phyloP scores from a whole-genome alignment of 2,888 invertebrate species.

The Leptothorax acervorum region DNA sequence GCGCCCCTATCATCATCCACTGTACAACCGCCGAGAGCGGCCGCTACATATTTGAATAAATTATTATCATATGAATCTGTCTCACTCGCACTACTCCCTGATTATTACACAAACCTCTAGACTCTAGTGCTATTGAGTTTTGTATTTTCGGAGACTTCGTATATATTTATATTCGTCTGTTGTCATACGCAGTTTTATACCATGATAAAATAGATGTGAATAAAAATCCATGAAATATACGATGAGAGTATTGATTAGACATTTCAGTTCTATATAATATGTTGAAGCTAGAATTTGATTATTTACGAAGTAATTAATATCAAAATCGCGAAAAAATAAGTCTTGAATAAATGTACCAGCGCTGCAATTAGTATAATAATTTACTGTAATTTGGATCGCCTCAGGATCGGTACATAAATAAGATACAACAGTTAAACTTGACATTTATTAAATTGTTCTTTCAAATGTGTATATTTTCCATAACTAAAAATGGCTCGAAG shows the following conservation, averaged over 20 bases:
- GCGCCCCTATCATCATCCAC: slow-evolving; percentile 72
- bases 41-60: slow-evolving; percentile 80
- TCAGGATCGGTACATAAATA: neutral
- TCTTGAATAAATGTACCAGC: neutral
- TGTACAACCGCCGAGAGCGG: slow-evolving; percentile 66
- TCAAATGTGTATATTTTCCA: neutral
- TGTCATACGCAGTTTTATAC: slow-evolving; percentile 67
- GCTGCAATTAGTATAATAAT: neutral
- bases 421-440: too few relatives aligned
- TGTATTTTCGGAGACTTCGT: slow-evolving; percentile 42
- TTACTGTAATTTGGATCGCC: neutral
- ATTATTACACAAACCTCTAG: slow-evolving; percentile 40
- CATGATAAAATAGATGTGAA: slow-evolving; percentile 65
- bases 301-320: neutral
- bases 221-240: slow-evolving; percentile 63
- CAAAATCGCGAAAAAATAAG: neutral
- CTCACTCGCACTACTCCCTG: slow-evolving; percentile 43
- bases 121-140: slow-evolving; percentile 42
- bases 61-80: slow-evolving; percentile 79
- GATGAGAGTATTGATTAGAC: slow-evolving; percentile 41
- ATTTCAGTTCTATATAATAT: neutral
- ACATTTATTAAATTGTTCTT: neutral
- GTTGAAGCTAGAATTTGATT: neutral
- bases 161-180: slow-evolving; percentile 66
- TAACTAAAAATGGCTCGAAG: neutral